These are phyloP conservation scores for Dicyrtoma fusca DNA, from an alignment of 2,888 invertebrate species.

Conservation along the genomic window DNA sequence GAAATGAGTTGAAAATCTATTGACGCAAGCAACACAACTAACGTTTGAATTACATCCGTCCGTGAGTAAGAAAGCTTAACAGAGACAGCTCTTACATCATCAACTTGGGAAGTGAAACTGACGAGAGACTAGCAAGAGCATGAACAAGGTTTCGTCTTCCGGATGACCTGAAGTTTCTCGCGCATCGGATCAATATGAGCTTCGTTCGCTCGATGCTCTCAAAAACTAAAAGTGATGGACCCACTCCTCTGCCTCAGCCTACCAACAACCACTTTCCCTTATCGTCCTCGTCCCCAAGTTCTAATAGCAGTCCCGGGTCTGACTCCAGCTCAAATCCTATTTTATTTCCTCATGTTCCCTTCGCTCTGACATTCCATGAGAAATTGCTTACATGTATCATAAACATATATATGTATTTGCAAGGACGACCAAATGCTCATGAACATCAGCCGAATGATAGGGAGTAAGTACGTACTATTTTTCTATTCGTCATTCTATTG, in stretches of 20 bases:
- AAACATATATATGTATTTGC: too few species aligned
- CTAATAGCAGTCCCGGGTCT: slow-evolving; percentile 1
- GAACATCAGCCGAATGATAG: too few species aligned
- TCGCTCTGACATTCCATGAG: too few species aligned
- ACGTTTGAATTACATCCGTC: neutral
- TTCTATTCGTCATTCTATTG: too few species aligned
- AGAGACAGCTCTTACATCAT: slow-evolving; percentile 17
- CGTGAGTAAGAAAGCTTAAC: neutral
- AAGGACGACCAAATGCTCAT: too few species aligned
- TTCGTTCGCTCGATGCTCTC: slow-evolving; percentile 25
- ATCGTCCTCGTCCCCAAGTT: neutral
- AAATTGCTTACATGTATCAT: too few species aligned
- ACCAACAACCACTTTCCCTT: slow-evolving; percentile 22
- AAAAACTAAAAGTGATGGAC: slow-evolving; percentile 27
- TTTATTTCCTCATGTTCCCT: too few species aligned
- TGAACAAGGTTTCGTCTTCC: slow-evolving; percentile 34
- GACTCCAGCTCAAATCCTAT: neutral
- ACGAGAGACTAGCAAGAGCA: slow-evolving; percentile 18
- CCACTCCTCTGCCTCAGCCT: slow-evolving; percentile 18
- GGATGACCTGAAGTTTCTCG: slow-evolving; percentile 37
- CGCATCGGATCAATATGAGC: slow-evolving; percentile 46
- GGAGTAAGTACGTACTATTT: too few species aligned
- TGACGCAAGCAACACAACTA: too few species aligned
- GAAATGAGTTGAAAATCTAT: neutral
- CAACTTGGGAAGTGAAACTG: slow-evolving; percentile 29